Evolutionary conservation across 2,113 vertebrate genomes (phyloP).

Genomic region (Ceyx melanurus): DNA sequence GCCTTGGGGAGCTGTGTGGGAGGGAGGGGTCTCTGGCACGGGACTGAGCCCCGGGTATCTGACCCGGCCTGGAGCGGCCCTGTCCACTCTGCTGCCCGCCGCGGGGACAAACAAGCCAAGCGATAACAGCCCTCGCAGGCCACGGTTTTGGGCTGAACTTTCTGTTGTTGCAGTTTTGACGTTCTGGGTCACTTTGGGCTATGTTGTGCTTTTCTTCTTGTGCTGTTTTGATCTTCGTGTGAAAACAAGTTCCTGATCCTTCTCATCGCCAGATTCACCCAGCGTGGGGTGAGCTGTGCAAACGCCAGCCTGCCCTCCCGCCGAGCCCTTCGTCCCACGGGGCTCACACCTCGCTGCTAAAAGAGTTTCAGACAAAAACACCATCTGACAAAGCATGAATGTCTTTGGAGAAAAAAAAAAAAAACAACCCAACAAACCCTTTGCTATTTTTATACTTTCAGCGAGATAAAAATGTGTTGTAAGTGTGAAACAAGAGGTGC

Average conservation of each 20-base stretch:
- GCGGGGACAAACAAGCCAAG: slow-evolving; percentile 33
- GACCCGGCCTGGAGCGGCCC: background rate
- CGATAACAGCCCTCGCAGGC: background rate
- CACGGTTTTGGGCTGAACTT: slow-evolving; percentile 39
- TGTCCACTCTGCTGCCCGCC: accelerated
- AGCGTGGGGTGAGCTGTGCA: background rate
- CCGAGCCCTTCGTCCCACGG: background rate
- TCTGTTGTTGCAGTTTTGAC: slow-evolving; percentile 32
- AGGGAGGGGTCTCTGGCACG: background rate
- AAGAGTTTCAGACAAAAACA: background rate
- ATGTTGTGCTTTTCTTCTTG: slow-evolving; percentile 50
- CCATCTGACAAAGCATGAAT: background rate
- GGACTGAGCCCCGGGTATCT: background rate
- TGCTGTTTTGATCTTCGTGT: slow-evolving; percentile 52
- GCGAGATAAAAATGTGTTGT: background rate
- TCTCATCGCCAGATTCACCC: background rate
- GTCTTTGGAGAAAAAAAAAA: background rate
- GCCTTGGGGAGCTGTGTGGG: background rate
- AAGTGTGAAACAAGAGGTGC: slow-evolving; percentile 6
- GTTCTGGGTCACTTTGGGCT: slow-evolving; percentile 23
- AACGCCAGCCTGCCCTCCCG: background rate
- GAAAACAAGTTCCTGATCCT: slow-evolving; percentile 45
- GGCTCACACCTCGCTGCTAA: background rate
- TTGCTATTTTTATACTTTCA: slow-evolving; percentile 29
- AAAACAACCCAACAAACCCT: background rate